phyloP scores from a whole-genome alignment of 1,140 invertebrate species.

The Diorhabda carinulata region DNA sequence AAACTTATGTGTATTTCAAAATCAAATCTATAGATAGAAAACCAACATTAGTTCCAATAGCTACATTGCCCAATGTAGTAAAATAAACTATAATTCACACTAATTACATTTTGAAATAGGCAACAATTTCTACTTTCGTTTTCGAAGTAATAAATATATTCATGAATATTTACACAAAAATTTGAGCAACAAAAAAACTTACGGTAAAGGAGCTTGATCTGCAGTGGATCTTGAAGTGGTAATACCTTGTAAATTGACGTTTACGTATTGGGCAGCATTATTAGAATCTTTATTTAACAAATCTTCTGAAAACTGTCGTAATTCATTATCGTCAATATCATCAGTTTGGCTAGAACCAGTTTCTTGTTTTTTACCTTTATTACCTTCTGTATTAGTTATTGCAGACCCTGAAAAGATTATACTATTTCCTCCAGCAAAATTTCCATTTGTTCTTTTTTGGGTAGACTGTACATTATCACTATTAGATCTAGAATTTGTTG shows the following conservation, averaged over 20 bases:
- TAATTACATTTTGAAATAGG: too few species aligned
- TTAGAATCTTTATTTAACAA: conserved; percentile 62
- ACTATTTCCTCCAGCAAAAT: conserved; percentile 10
- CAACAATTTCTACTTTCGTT: too few species aligned
- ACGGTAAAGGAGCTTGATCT: conserved; percentile 73
- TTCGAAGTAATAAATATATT: too few species aligned
- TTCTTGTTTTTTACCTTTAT: conserved; percentile 8
- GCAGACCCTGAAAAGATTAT: conserved; percentile 22
- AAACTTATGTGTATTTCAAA: too few species aligned
- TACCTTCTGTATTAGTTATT: background rate
- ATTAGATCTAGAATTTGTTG: background rate
- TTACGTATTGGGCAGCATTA: conserved; percentile 63
- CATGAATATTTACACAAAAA: too few species aligned
- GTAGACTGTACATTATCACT: background rate
- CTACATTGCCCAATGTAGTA: too few species aligned
- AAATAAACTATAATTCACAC: too few species aligned
- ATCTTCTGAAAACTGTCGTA: conserved; percentile 64
- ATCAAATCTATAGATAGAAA: too few species aligned
- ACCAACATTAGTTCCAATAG: too few species aligned
- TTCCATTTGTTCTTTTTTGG: background rate
- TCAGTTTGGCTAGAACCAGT: background rate
- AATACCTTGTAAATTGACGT: conserved; percentile 67
- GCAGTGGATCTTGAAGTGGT: conserved; percentile 60
- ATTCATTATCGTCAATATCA: conserved; percentile 53
- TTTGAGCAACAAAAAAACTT: conserved; percentile 43